Conservation (phyloP, 2,797 vertebrate species). For the Sebastes trivittatus region DNA sequence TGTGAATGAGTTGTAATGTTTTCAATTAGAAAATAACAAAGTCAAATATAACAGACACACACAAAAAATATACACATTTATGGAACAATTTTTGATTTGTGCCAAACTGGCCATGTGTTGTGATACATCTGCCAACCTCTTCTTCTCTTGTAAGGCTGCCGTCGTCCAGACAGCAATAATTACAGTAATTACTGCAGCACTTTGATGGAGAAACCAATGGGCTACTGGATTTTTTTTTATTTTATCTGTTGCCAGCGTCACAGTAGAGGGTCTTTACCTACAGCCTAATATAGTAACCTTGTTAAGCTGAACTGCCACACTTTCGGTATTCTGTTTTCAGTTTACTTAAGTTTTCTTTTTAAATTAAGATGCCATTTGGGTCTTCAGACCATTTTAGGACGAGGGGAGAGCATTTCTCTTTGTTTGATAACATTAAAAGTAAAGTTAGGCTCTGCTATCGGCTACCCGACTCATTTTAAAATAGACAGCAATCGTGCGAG, state of each 20-base stretch:
- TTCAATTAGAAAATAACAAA: background rate
- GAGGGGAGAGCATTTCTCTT: too few relatives aligned
- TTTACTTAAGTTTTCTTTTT: background rate
- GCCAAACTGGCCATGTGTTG: constrained; percentile 4
- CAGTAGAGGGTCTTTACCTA: background rate
- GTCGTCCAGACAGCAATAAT: background rate
- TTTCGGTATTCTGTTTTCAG: background rate
- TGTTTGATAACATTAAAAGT: too few relatives aligned
- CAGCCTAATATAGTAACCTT: background rate
- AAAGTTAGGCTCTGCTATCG: too few relatives aligned
- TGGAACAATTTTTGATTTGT: background rate
- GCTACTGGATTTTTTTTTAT: background rate
- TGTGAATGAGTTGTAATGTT: background rate
- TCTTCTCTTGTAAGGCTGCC: background rate
- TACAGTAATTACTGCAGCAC: background rate
- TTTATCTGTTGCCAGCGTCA: background rate
- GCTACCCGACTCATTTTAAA: too few relatives aligned
- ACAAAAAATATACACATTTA: background rate
- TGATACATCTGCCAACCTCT: background rate
- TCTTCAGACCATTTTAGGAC: too few relatives aligned
- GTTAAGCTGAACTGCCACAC: background rate
- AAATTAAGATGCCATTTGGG: background rate
- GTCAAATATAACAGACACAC: background rate
- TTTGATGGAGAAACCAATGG: background rate
- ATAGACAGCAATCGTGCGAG: too few relatives aligned